Conservation (phyloP, 1,140 invertebrate genomes). For the Ylistrum balloti region DNA sequence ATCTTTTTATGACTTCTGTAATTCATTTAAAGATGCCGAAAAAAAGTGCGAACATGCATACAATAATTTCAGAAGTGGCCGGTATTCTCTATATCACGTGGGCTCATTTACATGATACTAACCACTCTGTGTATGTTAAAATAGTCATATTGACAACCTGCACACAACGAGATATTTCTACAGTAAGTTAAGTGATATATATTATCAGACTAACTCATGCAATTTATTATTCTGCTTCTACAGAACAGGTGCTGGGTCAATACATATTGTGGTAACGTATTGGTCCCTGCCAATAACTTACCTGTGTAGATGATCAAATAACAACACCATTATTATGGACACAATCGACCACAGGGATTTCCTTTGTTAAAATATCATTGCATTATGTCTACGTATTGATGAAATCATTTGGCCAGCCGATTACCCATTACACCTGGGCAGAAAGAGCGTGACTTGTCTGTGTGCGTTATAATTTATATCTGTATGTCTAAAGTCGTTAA, state of each 20-base stretch:
- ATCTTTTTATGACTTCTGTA: too few species aligned
- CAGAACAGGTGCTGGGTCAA: slow-evolving; percentile 4
- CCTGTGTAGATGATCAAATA: background rate
- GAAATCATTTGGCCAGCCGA: background rate
- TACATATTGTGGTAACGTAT: background rate
- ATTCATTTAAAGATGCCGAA: too few species aligned
- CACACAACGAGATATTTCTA: too few species aligned
- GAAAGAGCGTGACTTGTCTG: background rate
- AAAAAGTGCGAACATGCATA: too few species aligned
- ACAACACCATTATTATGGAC: background rate
- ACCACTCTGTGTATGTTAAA: too few species aligned
- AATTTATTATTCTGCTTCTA: background rate
- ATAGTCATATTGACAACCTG: too few species aligned
- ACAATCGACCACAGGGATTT: background rate
- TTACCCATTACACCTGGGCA: background rate
- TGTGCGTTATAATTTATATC: background rate
- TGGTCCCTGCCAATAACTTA: background rate
- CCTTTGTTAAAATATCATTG: background rate
- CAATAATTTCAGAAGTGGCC: too few species aligned
- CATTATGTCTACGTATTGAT: background rate
- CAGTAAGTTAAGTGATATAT: too few species aligned
- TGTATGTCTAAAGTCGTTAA: background rate
- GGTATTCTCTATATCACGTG: too few species aligned
- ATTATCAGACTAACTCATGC: too few species aligned
- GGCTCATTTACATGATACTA: too few species aligned